Evolutionary conservation across 2,797 vertebrate genomes (phyloP).

Genomic region (Myotis daubentonii): DNA sequence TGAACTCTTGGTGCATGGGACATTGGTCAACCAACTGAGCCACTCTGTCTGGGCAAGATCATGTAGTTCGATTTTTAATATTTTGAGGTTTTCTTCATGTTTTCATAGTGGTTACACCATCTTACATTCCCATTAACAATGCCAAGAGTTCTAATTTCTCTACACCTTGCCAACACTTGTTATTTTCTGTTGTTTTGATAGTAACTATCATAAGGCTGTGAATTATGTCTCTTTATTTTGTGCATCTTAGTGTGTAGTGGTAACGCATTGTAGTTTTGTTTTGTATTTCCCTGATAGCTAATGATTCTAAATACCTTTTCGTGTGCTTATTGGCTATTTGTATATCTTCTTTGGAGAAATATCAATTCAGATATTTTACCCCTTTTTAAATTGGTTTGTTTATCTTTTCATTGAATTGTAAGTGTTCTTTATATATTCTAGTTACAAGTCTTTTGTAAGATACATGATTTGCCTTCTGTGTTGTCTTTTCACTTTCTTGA

Average conservation of each 20-base stretch:
- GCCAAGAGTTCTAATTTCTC: not conserved
- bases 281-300: not conserved
- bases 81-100: not conserved
- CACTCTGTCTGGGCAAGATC: too few species aligned
- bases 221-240: not conserved
- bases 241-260: not conserved
- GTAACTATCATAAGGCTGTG: not conserved
- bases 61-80: not conserved
- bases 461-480: not conserved
- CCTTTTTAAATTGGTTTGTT: not conserved
- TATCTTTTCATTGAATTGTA: constrained; percentile 19
- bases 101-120: not conserved
- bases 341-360: constrained; percentile 32
- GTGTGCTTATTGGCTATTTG: not conserved
- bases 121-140: not conserved
- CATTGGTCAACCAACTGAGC: too few species aligned
- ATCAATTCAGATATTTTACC: not conserved
- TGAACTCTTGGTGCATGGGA: too few species aligned
- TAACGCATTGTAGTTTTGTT: not conserved
- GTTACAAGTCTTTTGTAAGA: not conserved
- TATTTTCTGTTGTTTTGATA: not conserved
- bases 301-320: not conserved
- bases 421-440: not conserved
- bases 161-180: not conserved
- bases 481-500: constrained; percentile 7